Evolutionary conservation across 2,888 invertebrate genomes (phyloP), one percentile per base, ranked within the genome.

Genomic region (Agelastica alni): DNA sequence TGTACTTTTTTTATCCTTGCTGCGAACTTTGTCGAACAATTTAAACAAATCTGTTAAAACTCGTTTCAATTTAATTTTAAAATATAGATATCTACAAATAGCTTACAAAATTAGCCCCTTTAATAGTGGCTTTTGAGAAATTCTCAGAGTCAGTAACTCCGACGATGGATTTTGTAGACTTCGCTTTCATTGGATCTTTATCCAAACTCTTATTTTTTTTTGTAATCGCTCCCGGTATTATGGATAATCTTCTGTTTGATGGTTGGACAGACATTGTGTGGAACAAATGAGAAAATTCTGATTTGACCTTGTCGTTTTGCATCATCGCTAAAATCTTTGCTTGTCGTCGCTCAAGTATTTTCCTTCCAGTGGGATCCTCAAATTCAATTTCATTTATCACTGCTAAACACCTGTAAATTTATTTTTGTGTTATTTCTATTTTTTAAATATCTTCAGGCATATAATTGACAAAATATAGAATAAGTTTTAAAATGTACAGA

Each of bases 251-350:
- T 34, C 81, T 66, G 2, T 68, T 66, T 0, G 77, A 68, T 0
- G 80, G 79, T 58, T 81, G 75, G 1, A 73, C 73, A 1, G 76
- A 67, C 78, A 81, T 80, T 51, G 75, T 70, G 17, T 75, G 72
- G 62, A 80, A 76, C 2, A 81, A 68, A 61, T 74, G 74, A 2
- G 77, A 72, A 28, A 77, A 76, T 41, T 77, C 74, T 2, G 71
- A 67, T 52, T 77, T 79, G 68, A 78, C 70, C 6, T 75, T 71
- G 2, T 67, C 60, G 1, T 65, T 69, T 0, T 75, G 69, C 77
- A 80, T 77, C 57, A 80, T 67, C 3, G 72, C 62, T 0, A 77
- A 58, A 43, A 81, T 80, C 41, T 77, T 64, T 30, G 73, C 67
- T 65, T 80, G 77, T 1, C 81, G 75, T 51, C 68, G 69, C 16